A percentile compares a stretch with the other conserved stretches of the same genome.
Conservation (phyloP, 2,797 vertebrate genomes). For the Nannoperca australis region DNA sequence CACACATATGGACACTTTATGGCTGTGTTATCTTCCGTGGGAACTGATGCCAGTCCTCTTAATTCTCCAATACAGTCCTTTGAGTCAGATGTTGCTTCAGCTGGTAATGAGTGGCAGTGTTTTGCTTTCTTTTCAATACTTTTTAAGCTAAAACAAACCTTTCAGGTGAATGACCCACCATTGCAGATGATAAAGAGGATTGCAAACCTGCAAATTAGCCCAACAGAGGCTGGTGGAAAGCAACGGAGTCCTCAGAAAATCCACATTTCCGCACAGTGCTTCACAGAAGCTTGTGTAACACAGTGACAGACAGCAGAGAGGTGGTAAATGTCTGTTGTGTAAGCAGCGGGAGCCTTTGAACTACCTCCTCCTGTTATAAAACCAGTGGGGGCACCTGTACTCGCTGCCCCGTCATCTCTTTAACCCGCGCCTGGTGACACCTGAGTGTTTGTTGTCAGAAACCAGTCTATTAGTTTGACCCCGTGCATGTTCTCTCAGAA, state of each 20-base stretch:
- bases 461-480: conserved; percentile 77
- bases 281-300: conserved; percentile 29
- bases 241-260: conserved; percentile 31
- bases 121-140: conserved; percentile 26
- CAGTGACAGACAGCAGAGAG: conserved; percentile 54
- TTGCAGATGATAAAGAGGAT: conserved; percentile 24
- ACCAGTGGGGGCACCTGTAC: conserved; percentile 62
- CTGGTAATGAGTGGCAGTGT: conserved; percentile 36
- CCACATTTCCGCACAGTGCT: conserved; percentile 7
- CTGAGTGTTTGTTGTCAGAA: conserved; percentile 72
- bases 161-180: conserved; percentile 21
- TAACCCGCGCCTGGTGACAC: conserved; percentile 66
- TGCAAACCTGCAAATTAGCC: conserved; percentile 32
- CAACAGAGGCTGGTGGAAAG: conserved; percentile 1
- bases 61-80: conserved; percentile 17
- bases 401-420: conserved; percentile 58
- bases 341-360: conserved; percentile 71
- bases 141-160: conserved; percentile 33
- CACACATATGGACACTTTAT: conserved; percentile 61
- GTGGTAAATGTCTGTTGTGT: conserved; percentile 71
- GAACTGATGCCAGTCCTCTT: conserved; percentile 39
- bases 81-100: conserved; percentile 49
- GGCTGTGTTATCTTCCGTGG: conserved; percentile 38
- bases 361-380: conserved; percentile 66
- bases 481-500: conserved; percentile 58